phyloP scores from a whole-genome alignment of 2,113 vertebrate genomes.

The Phalacrocorax carbo region DNA sequence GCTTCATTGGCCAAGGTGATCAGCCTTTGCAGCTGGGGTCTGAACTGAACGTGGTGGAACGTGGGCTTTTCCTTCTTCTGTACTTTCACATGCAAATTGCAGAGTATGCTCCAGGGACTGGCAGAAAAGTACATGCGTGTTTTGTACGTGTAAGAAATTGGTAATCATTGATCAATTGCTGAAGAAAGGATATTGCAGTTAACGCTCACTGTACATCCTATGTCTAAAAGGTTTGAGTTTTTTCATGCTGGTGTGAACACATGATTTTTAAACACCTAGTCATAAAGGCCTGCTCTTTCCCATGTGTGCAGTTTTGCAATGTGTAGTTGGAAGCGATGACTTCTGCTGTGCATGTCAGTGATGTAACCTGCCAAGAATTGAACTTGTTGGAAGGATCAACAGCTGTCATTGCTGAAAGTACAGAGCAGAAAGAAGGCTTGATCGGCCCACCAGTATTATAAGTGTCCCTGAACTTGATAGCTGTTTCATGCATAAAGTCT shows the following conservation, averaged over 20 bases:
- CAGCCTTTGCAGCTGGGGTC: background rate
- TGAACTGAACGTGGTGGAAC: background rate
- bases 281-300: background rate
- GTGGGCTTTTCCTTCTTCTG: background rate
- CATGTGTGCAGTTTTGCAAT: background rate
- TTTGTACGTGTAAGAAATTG: background rate
- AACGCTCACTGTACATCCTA: rapidly evolving
- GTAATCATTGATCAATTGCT: background rate
- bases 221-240: background rate
- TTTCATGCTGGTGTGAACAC: background rate
- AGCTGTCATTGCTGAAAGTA: background rate
- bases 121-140: background rate
- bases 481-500: background rate
- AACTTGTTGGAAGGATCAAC: background rate
- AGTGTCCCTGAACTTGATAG: background rate
- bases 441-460: background rate
- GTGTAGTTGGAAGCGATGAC: background rate
- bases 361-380: constrained; percentile 32
- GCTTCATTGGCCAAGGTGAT: background rate
- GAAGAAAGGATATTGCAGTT: background rate
- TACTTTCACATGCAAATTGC: constrained; percentile 27
- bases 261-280: background rate
- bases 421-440: background rate
- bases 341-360: background rate
- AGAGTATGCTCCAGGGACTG: background rate